These are phyloP conservation scores for Eurystomus glaucurus DNA, from an alignment of 2,797 vertebrate genomes.

Conservation along the genomic window DNA sequence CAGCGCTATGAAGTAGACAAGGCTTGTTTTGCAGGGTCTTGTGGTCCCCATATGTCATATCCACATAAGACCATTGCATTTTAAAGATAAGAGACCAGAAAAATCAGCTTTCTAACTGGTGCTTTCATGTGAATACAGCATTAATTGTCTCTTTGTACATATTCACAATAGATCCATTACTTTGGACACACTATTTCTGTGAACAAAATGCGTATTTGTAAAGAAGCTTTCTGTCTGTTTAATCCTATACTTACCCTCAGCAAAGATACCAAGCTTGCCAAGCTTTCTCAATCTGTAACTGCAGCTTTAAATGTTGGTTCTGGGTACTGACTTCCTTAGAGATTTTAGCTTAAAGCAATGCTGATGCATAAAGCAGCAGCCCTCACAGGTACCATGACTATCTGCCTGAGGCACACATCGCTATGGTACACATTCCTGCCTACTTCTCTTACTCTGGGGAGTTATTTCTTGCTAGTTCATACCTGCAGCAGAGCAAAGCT, in stretches of 20 bases:
- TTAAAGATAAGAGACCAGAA: conserved; percentile 50
- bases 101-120: conserved; percentile 29
- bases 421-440: background rate
- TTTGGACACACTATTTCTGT: background rate
- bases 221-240: background rate
- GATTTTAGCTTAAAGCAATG: background rate
- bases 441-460: background rate
- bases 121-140: conserved; percentile 19
- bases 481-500: conserved; percentile 41
- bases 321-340: background rate
- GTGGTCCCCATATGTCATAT: background rate
- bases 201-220: background rate
- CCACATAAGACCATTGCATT: conserved; percentile 18
- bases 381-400: background rate
- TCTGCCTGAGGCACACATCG: background rate
- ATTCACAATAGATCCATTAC: conserved; percentile 12
- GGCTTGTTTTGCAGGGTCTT: background rate
- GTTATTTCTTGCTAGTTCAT: conserved; percentile 38
- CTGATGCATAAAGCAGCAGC: background rate
- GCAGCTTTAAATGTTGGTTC: background rate
- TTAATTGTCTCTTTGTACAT: conserved; percentile 26
- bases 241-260: background rate
- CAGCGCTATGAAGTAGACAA: background rate
- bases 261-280: background rate
- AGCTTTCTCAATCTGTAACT: background rate